A percentile compares a stretch with the other conserved stretches of the same genome.
These are phyloP conservation scores for Pseudomyrmex gracilis DNA, from an alignment of 1,140 invertebrate genomes.

Conservation along the genomic window DNA sequence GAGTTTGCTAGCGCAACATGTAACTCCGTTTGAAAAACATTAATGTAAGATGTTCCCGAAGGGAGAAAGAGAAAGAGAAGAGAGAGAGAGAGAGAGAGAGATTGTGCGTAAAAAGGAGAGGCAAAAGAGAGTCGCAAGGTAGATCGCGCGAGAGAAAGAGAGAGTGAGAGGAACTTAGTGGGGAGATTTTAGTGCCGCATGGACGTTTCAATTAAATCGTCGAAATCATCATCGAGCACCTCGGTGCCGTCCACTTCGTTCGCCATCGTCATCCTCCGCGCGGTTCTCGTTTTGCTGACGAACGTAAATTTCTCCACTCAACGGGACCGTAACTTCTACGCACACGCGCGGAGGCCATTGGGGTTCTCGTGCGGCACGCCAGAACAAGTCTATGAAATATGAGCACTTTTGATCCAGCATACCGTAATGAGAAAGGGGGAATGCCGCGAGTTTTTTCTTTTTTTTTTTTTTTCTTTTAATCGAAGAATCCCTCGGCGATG, in stretches of 20 bases:
- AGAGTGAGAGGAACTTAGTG: background rate
- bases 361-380: conserved; percentile 56
- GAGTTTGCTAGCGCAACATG: background rate
- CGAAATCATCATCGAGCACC: conserved; percentile 69
- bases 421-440: conserved; percentile 61
- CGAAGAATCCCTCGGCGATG: conserved; percentile 15
- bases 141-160: conserved; percentile 7
- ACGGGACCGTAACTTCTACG: conserved; percentile 45
- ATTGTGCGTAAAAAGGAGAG: background rate
- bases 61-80: conserved; percentile 3
- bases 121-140: background rate
- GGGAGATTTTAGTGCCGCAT: conserved; percentile 68
- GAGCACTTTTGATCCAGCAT: conserved; percentile 59
- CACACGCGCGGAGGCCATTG: conserved; percentile 39
- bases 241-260: conserved; percentile 47
- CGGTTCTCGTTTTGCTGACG: conserved; percentile 54
- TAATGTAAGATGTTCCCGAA: conserved; percentile 26
- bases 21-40: conserved; percentile 32
- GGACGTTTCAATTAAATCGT: conserved; percentile 80
- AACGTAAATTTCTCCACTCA: conserved; percentile 68
- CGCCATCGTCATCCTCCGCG: conserved; percentile 53
- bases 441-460: conserved; percentile 37
- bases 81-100: too few species aligned
- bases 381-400: conserved; percentile 62
- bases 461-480: background rate